A percentile compares a stretch with the other conserved stretches of the same genome.
Evolutionary conservation across 1,140 invertebrate genomes (phyloP).

Genomic region (Myzus persicae): DNA sequence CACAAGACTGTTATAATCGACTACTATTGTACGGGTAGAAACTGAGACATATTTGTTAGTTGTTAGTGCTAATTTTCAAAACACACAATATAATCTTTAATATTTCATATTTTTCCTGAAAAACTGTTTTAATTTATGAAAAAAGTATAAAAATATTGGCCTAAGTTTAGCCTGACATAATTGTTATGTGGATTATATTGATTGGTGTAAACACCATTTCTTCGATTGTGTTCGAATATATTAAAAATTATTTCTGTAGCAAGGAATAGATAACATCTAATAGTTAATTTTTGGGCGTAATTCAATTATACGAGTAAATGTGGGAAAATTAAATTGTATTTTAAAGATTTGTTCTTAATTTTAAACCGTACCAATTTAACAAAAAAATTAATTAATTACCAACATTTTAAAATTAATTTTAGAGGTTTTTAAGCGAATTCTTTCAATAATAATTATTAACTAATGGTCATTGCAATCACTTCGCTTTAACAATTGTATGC

Average conservation of each 20-base stretch:
- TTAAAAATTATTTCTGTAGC: neutral
- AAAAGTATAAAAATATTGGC: neutral
- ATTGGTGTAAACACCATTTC: neutral
- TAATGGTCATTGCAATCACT: neutral
- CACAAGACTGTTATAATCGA: neutral
- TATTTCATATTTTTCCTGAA: neutral
- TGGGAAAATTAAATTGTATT: neutral
- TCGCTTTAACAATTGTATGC: neutral
- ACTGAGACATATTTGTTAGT: neutral
- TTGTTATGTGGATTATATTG: neutral
- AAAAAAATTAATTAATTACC: neutral
- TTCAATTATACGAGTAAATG: neutral
- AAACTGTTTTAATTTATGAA: neutral
- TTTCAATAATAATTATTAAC: neutral
- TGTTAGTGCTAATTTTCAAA: neutral
- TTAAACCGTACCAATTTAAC: neutral
- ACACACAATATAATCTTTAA: neutral
- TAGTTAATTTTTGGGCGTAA: neutral
- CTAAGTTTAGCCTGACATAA: neutral
- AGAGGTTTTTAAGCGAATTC: slow-evolving; percentile 10
- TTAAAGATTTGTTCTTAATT: neutral
- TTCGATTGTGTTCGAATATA: neutral
- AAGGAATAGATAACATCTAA: neutral
- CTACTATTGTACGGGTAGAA: neutral
- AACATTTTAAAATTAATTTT: neutral